These are phyloP conservation scores for Himalopsyche tibetana DNA, from an alignment of 2,888 invertebrate genomes.

Conservation along the genomic window DNA sequence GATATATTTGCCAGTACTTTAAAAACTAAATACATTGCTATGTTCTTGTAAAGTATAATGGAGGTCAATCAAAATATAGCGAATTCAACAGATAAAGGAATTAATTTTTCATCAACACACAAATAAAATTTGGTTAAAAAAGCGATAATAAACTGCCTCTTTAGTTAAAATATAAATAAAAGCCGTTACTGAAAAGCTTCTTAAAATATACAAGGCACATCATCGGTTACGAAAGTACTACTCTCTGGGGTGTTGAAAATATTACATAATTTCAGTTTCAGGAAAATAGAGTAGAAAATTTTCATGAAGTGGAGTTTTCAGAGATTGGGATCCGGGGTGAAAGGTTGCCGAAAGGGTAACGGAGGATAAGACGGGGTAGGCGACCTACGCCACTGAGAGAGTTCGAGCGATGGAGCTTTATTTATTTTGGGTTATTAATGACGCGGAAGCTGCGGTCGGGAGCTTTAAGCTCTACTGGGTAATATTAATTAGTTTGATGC, in stretches of 20 bases:
- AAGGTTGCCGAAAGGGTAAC: conserved; percentile 29
- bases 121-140: too few relatives aligned
- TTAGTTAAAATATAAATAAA: background rate
- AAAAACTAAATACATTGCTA: too few relatives aligned
- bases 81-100: too few relatives aligned
- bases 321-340: conserved; percentile 10
- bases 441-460: background rate
- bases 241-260: too few relatives aligned
- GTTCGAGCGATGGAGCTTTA: background rate
- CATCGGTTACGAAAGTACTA: too few relatives aligned
- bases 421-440: conserved; percentile 22
- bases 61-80: too few relatives aligned
- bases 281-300: conserved; percentile 2
- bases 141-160: too few relatives aligned
- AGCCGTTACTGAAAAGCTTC: background rate
- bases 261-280: background rate
- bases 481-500: conserved; percentile 22
- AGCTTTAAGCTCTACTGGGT: background rate
- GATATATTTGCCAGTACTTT: too few relatives aligned
- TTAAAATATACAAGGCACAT: background rate
- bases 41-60: too few relatives aligned
- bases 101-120: too few relatives aligned
- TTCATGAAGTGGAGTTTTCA: background rate
- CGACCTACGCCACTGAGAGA: background rate
- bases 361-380: background rate